Evolutionary conservation across 2,888 invertebrate genomes (phyloP).

Genomic region (Calameuta idolon): DNA sequence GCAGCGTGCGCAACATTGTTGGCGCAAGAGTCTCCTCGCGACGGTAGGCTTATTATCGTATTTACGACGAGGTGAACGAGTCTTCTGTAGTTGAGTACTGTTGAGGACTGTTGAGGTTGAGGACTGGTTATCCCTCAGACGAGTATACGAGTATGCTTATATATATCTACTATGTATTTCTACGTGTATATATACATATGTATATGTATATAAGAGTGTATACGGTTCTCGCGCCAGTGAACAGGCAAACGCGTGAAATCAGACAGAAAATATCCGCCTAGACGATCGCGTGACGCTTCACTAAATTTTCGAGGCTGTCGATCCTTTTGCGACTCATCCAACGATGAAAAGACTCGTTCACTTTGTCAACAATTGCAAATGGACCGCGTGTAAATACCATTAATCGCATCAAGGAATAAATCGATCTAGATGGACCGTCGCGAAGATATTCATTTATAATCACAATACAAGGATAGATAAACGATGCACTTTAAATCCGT

Average conservation of each 20-base stretch:
- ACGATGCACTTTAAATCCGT: not conserved
- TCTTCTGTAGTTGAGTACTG: not conserved
- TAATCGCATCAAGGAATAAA: slow-evolving; percentile 7
- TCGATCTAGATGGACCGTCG: not conserved
- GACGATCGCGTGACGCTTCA: slow-evolving; percentile 42
- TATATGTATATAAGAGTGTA: slow-evolving; percentile 23
- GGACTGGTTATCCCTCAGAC: not conserved
- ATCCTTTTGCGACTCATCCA: slow-evolving; percentile 43
- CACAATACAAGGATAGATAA: not conserved
- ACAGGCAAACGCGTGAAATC: slow-evolving; percentile 49
- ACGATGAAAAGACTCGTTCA: slow-evolving; percentile 45
- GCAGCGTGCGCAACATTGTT: not conserved
- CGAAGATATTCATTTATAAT: not conserved
- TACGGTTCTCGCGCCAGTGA: slow-evolving; percentile 36
- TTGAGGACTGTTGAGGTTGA: not conserved
- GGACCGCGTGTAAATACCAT: slow-evolving; percentile 51
- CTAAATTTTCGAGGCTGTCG: slow-evolving; percentile 46
- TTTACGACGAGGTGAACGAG: slow-evolving; percentile 3
- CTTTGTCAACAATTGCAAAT: slow-evolving; percentile 55
- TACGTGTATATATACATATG: slow-evolving; percentile 13
- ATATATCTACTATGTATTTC: not conserved
- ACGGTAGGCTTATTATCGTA: not conserved
- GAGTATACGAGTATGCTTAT: not conserved
- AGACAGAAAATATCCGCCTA: slow-evolving; percentile 53
- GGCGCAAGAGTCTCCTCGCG: not conserved